Conservation (phyloP, 2,113 vertebrate species). For the Dendrocopos noguchii region DNA sequence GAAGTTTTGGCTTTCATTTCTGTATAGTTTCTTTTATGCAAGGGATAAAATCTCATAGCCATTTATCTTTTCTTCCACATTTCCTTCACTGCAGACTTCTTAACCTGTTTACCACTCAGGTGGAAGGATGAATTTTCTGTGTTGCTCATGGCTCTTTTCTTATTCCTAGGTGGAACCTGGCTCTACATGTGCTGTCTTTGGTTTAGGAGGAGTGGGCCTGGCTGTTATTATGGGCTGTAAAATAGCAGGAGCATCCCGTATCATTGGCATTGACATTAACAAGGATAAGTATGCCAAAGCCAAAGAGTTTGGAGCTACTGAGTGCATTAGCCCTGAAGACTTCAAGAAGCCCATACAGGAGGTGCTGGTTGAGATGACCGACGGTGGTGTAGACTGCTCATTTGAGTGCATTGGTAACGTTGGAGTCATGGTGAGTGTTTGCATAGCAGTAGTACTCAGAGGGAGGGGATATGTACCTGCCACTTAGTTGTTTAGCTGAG, state of each 20-base stretch:
- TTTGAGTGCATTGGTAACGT: conserved; percentile 85
- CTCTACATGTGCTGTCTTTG: conserved; percentile 81
- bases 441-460: fast-evolving
- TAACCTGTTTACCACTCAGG: neutral
- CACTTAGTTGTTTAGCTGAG: neutral
- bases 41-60: neutral
- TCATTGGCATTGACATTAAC: conserved; percentile 82
- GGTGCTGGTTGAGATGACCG: conserved; percentile 77
- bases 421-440: conserved; percentile 78
- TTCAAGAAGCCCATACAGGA: conserved; percentile 81
- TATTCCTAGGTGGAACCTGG: conserved; percentile 78
- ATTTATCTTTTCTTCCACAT: neutral
- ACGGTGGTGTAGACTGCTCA: conserved; percentile 82
- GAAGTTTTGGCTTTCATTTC: neutral
- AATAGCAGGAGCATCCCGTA: conserved; percentile 78
- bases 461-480: neutral
- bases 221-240: conserved; percentile 84
- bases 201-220: conserved; percentile 82
- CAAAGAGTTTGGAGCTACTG: conserved; percentile 80
- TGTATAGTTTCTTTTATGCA: neutral
- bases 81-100: neutral
- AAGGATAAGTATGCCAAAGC: conserved; percentile 80
- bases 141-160: neutral
- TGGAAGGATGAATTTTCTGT: neutral
- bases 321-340: conserved; percentile 80